These are phyloP conservation scores for Ornithoptera alexandrae DNA, from an alignment of 2,888 invertebrate species.

Conservation along the genomic window DNA sequence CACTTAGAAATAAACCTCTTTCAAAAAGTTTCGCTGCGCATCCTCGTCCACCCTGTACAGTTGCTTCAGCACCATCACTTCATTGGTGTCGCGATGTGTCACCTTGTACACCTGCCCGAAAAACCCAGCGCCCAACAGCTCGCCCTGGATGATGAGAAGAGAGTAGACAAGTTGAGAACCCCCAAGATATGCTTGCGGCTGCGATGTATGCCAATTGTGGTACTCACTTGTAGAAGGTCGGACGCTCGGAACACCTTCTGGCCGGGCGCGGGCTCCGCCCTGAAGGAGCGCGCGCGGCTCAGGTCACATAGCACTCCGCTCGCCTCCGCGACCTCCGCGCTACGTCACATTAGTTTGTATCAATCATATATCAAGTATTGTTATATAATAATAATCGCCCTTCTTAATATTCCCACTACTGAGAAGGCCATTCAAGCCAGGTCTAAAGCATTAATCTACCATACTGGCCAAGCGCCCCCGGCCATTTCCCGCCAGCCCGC, in stretches of 20 bases:
- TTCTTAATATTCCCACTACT: too few species aligned
- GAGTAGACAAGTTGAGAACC: too few species aligned
- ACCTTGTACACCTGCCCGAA: constrained; percentile 96
- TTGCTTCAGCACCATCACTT: constrained; percentile 97
- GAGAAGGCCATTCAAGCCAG: too few species aligned
- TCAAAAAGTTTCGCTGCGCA: constrained; percentile 95
- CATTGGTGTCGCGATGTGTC: constrained; percentile 92
- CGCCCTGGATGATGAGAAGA: constrained; percentile 79
- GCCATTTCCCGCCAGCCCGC: too few species aligned
- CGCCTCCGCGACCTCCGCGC: constrained; percentile 51
- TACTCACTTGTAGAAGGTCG: constrained; percentile 85
- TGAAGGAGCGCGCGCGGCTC: constrained; percentile 92
- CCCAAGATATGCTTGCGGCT: too few species aligned
- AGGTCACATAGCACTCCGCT: constrained; percentile 83
- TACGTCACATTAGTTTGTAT: constrained; percentile 25
- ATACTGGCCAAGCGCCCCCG: too few species aligned
- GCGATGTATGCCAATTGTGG: background rate
- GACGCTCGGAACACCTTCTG: constrained; percentile 93
- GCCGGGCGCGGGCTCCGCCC: constrained; percentile 80
- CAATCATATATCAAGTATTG: too few species aligned
- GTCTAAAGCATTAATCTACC: too few species aligned
- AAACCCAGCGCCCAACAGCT: constrained; percentile 94
- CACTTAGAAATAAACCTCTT: constrained; percentile 82
- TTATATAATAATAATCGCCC: too few species aligned
- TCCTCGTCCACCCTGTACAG: constrained; percentile 95